These are phyloP conservation scores for Chrysomela aeneicollis DNA, from an alignment of 2,888 invertebrate species.

Conservation along the genomic window DNA sequence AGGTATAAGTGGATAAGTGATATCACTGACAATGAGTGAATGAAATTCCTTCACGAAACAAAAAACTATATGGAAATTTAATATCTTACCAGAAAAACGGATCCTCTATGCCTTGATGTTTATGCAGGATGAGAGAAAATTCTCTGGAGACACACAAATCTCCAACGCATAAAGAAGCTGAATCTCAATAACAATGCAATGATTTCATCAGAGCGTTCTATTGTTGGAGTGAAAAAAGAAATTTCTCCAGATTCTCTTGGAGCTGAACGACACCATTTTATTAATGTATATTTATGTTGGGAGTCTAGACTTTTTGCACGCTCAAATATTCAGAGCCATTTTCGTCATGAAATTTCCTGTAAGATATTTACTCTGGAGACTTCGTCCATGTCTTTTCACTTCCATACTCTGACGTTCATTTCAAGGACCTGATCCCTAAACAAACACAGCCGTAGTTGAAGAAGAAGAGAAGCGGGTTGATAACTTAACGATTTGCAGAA, in stretches of 20 bases:
- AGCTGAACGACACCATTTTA: constrained; percentile 19
- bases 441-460: background rate
- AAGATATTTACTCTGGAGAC: constrained; percentile 40
- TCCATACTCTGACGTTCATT: constrained; percentile 13
- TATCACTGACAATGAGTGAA: no score
- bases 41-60: no score
- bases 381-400: constrained; percentile 23
- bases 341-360: constrained; percentile 34
- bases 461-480: background rate
- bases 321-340: constrained; percentile 26
- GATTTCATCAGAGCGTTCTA: constrained; percentile 29
- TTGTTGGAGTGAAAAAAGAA: constrained; percentile 28
- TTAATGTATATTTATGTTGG: constrained; percentile 33
- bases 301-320: constrained; percentile 30
- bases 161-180: constrained; percentile 21
- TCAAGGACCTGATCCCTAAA: constrained; percentile 8
- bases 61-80: no score
- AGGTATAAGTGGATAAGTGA: no score
- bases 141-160: constrained; percentile 25
- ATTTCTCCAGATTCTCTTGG: constrained; percentile 27
- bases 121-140: constrained; percentile 23
- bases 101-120: constrained; percentile 3
- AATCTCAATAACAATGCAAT: constrained; percentile 34
- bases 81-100: background rate
- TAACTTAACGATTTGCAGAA: background rate